These are phyloP conservation scores for Tribolium freemani DNA, from an alignment of 2,888 invertebrate species.

Conservation along the genomic window DNA sequence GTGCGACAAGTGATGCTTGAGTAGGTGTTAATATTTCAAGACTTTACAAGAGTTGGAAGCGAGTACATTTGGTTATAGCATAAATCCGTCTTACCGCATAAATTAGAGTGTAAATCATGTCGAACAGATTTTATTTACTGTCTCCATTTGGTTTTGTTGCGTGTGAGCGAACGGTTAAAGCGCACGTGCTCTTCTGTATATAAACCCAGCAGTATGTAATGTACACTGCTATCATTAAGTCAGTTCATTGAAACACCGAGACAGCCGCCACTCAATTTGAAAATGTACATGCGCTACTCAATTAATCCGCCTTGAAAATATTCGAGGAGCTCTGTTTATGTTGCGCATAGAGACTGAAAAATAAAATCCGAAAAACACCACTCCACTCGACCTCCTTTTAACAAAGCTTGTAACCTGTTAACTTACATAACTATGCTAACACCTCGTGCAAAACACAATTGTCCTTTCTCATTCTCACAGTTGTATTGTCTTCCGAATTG, in stretches of 20 bases:
- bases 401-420: constrained; percentile 15
- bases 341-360: constrained; percentile 12
- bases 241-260: constrained; percentile 47
- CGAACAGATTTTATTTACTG: constrained; percentile 45
- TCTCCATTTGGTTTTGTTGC: constrained; percentile 45
- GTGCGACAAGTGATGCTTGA: neutral
- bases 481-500: constrained; percentile 7
- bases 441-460: constrained; percentile 16
- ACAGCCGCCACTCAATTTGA: constrained; percentile 46
- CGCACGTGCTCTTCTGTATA: constrained; percentile 49
- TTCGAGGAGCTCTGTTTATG: constrained; percentile 33
- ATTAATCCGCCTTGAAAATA: constrained; percentile 43
- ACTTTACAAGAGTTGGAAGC: constrained; percentile 24
- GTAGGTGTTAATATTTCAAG: constrained; percentile 35
- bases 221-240: constrained; percentile 47
- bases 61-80: constrained; percentile 32
- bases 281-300: constrained; percentile 45
- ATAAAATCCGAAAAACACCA: constrained; percentile 9
- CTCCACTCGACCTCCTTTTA: constrained; percentile 10
- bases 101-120: constrained; percentile 46
- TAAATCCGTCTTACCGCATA: constrained; percentile 44
- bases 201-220: constrained; percentile 46
- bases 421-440: constrained; percentile 24
- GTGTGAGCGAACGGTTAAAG: constrained; percentile 42
- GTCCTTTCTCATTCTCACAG: constrained; percentile 23